phyloP scores from a whole-genome alignment of 2,888 invertebrate genomes.

The Conomelus anceps region DNA sequence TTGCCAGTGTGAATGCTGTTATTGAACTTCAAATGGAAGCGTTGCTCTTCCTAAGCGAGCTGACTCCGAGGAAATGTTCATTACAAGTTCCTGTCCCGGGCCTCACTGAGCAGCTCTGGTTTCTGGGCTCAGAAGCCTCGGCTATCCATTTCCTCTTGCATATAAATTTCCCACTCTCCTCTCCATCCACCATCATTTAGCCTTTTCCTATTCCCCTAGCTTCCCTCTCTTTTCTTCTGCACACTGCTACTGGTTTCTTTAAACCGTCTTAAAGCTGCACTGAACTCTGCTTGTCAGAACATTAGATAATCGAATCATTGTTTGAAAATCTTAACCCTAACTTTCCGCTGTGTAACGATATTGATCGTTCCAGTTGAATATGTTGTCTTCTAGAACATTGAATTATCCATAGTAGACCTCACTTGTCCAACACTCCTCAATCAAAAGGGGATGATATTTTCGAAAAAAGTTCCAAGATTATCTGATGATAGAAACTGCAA shows the following conservation, averaged over 20 bases:
- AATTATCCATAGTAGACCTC: not conserved
- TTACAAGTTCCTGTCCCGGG: not conserved
- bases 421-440: too few relatives aligned
- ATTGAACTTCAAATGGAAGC: not conserved
- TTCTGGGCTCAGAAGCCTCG: not conserved
- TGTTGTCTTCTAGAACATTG: not conserved
- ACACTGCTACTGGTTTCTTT: not conserved
- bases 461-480: too few relatives aligned
- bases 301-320: not conserved
- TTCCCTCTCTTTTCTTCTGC: not conserved
- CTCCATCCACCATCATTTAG: not conserved
- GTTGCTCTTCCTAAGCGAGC: not conserved
- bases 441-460: too few relatives aligned
- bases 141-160: not conserved
- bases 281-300: not conserved
- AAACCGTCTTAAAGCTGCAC: not conserved
- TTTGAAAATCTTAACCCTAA: not conserved
- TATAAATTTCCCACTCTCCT: not conserved
- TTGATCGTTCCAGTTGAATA: not conserved
- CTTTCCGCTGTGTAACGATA: not conserved
- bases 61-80: not conserved
- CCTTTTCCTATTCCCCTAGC: not conserved
- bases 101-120: not conserved
- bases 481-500: too few relatives aligned
- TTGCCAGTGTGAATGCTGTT: not conserved